Conservation (phyloP, 2,888 invertebrate species). For the Zeuzera pyrina region DNA sequence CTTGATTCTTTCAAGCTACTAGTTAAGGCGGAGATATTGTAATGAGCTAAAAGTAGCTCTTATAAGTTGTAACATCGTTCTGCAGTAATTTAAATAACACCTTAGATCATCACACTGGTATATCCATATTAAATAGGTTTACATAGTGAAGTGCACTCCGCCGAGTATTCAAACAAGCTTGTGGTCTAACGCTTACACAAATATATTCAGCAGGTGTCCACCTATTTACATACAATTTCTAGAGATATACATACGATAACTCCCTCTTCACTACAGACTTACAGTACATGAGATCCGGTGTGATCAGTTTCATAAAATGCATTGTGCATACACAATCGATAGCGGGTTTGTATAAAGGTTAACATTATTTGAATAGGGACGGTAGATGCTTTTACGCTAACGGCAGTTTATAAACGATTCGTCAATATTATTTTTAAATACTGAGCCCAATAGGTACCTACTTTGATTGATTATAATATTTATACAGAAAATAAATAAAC, state of each 20-base stretch:
- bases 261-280: constrained; percentile 46
- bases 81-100: constrained; percentile 47
- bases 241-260: constrained; percentile 48
- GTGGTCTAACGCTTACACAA: constrained; percentile 42
- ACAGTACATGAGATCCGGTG: constrained; percentile 46
- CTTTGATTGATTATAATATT: too few relatives aligned
- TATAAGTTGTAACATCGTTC: constrained; percentile 33
- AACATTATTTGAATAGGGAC: too few relatives aligned
- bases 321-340: constrained; percentile 3
- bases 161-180: constrained; percentile 51
- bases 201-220: constrained; percentile 70
- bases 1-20: constrained; percentile 2
- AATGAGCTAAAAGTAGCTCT: constrained; percentile 18
- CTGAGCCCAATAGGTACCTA: too few relatives aligned
- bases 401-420: too few relatives aligned
- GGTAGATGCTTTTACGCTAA: too few relatives aligned
- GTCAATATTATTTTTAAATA: too few relatives aligned
- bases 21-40: constrained; percentile 8
- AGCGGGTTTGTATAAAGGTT: too few relatives aligned
- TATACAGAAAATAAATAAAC: too few relatives aligned
- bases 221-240: constrained; percentile 70
- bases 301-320: constrained; percentile 36
- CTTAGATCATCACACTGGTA: constrained; percentile 27
- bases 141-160: constrained; percentile 58
- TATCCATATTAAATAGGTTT: constrained; percentile 60